Conservation (phyloP, 1,140 invertebrate species). For the Drosophila ohnishii region DNA sequence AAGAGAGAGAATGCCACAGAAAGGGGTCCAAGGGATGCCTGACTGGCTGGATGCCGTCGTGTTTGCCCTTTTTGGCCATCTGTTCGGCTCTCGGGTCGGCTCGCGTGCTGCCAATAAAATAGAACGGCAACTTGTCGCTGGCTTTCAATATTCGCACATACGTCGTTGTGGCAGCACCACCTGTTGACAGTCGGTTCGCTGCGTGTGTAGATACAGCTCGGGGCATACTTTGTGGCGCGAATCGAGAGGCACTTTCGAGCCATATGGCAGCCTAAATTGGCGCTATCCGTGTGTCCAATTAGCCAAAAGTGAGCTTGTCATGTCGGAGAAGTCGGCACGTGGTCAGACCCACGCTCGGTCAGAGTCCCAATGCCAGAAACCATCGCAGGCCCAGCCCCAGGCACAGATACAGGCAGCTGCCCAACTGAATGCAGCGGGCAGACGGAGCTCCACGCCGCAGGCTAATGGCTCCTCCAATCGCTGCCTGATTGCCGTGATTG, state of each 20-base stretch:
- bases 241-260: constrained; percentile 12
- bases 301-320: constrained; percentile 20
- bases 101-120: constrained; percentile 66
- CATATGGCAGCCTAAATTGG: constrained; percentile 67
- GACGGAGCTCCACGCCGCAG: constrained; percentile 53
- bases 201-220: constrained; percentile 23
- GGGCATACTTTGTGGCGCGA: constrained; percentile 67
- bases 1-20: constrained; percentile 13
- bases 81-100: constrained; percentile 27
- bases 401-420: constrained; percentile 35
- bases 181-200: constrained; percentile 56
- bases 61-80: constrained; percentile 1
- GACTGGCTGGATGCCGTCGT: constrained; percentile 25
- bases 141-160: constrained; percentile 71
- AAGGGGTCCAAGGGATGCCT: constrained; percentile 14
- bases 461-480: constrained; percentile 60
- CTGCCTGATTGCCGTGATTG: constrained; percentile 84
- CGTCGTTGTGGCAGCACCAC: constrained; percentile 73
- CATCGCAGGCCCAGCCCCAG: constrained; percentile 16
- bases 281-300: constrained; percentile 39
- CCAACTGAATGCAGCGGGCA: constrained; percentile 55
- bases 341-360: constrained; percentile 18
- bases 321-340: constrained; percentile 55
- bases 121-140: constrained; percentile 58
- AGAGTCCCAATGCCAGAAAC: constrained; percentile 6